Percentiles rank a stretch among this genome's conserved stretches.
Conservation (phyloP, 2,113 vertebrate species). For the Turnix velox region DNA sequence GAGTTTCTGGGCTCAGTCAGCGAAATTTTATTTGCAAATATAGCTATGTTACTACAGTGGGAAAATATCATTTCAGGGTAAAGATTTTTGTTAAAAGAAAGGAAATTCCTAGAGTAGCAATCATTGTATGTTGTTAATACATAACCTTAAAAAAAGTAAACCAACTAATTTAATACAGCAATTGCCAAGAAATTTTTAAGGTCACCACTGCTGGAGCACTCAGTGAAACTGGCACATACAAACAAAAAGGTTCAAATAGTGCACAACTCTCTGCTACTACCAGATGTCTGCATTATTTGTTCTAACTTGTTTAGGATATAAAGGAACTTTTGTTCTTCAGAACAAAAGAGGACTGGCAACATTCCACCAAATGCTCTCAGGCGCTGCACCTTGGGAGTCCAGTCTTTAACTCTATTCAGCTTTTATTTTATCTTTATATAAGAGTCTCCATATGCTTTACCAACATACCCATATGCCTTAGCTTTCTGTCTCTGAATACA, state of each 20-base stretch:
- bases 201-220: not conserved
- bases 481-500: not conserved
- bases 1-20: not conserved
- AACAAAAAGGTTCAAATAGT: not conserved
- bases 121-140: not conserved
- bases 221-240: not conserved
- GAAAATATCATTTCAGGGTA: conserved; percentile 17
- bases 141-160: not conserved
- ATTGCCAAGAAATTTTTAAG: not conserved
- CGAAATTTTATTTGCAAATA: conserved; percentile 26
- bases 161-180: not conserved
- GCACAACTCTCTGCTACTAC: not conserved
- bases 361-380: conserved; percentile 17
- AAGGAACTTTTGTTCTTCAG: conserved; percentile 9
- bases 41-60: not conserved
- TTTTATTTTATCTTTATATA: conserved; percentile 47
- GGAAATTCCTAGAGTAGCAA: not conserved
- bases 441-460: conserved; percentile 44
- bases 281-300: not conserved
- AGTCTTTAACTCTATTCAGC: conserved; percentile 21
- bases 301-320: conserved; percentile 17
- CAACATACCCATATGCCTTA: conserved; percentile 7
- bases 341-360: conserved; percentile 18
- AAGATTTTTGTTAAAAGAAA: conserved; percentile 25
- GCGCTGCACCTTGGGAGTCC: not conserved